A percentile compares a stretch with the other conserved stretches of the same genome.
These are phyloP conservation scores for Athalia cordata DNA, from an alignment of 2,888 invertebrate genomes.

Conservation along the genomic window DNA sequence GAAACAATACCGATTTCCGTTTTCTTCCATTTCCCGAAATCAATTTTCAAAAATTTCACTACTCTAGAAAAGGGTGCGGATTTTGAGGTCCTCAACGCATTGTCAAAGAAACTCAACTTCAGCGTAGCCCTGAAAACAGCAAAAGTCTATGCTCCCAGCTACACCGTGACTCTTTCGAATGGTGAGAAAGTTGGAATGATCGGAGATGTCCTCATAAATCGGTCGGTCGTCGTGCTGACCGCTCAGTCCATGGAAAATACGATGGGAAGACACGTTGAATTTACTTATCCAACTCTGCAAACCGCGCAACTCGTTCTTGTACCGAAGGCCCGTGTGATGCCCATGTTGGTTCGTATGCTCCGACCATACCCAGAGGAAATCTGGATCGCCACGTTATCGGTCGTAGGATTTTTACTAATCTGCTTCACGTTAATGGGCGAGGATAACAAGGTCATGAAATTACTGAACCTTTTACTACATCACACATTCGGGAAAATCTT, in stretches of 20 bases:
- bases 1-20: constrained; percentile 50
- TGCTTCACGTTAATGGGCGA: constrained; percentile 12
- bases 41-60: constrained; percentile 38
- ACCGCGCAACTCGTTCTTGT: constrained; percentile 49
- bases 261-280: constrained; percentile 22
- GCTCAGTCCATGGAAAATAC: constrained; percentile 46
- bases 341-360: constrained; percentile 43
- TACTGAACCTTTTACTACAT: constrained; percentile 46
- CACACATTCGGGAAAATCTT: constrained; percentile 46
- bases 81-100: constrained; percentile 48
- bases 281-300: constrained; percentile 48
- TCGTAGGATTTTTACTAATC: neutral
- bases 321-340: constrained; percentile 45
- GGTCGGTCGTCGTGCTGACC: constrained; percentile 49
- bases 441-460: constrained; percentile 40
- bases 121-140: constrained; percentile 42
- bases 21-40: constrained; percentile 46
- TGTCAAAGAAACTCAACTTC: constrained; percentile 50
- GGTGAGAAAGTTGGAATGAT: constrained; percentile 46
- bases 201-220: constrained; percentile 50
- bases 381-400: constrained; percentile 4
- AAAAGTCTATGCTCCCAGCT: constrained; percentile 38
- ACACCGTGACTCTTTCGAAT: constrained; percentile 43
- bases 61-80: constrained; percentile 46
- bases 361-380: constrained; percentile 13